Base-by-base conservation (phyloP, 2,797 vertebrate genomes). In the Chanos chanos region DNA sequence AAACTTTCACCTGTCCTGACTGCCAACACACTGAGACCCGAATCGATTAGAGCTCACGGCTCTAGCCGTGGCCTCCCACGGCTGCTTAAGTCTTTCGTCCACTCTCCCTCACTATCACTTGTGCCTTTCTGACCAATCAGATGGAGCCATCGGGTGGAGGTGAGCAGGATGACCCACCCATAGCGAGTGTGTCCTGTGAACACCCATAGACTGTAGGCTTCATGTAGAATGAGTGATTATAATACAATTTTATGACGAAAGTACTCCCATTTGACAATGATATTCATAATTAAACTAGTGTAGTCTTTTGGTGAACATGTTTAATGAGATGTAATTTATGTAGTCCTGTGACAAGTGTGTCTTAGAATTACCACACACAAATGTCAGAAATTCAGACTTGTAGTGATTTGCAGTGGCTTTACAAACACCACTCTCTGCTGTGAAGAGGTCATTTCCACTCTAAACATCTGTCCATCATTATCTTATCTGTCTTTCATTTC, bases 11-110 rank as follows among this genome's bases (percentile, higher is more conserved):
- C 61, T 89, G 87, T 15, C 83, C 83, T 8, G 79, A 80, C 75
- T 89, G 88, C 71, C 83, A 76, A 72, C 77, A 51, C 34, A 60
- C 82, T 70, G 87, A 87, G 75, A 86, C 83, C 5, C 71, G 83
- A 55, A 84, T 87, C 65, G 79, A 73, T 40, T 87, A 88, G 40
- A 44, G 36, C 63, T 55, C 36, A 47, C 36, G 3, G 41, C 58
- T 51, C 45, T n/a, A 36, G 15, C 47, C 15, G 41, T n/a, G 37
- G 25, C 33, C 22, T 54, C 31, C 34, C n/a, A 45, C 49, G 67
- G n/a, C 6, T 45, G 47, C 27, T 7, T 61, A 51, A 65, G 24
- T 61, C 59, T 39, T 56, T 25, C 40, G 19, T 31, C 59, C 6
- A 58, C 70, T 66, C 74, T 72, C 51, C 72, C 55, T 73, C 57